Conservation (phyloP, 2,797 vertebrate species). For the Hylomyscus alleni region DNA sequence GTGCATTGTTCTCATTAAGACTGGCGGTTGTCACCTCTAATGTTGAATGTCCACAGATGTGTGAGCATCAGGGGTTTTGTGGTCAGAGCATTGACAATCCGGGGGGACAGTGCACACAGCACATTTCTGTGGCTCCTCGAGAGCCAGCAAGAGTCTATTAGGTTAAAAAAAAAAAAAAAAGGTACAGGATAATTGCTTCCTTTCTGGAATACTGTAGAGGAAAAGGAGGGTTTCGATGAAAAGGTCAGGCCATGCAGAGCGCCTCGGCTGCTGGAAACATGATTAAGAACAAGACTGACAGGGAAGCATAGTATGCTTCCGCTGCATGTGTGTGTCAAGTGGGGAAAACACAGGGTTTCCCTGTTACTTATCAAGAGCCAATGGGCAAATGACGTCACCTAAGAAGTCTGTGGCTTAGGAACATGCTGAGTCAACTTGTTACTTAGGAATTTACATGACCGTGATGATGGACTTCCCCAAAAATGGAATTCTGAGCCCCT, state of each 20-base stretch:
- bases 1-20: neutral
- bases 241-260: neutral
- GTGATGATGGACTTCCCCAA: conserved; percentile 81
- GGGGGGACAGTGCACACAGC: neutral
- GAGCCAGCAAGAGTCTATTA: neutral
- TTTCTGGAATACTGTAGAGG: neutral
- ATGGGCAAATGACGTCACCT: conserved; percentile 78
- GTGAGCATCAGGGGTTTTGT: neutral
- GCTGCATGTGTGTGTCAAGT: conserved; percentile 72
- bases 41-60: conserved; percentile 9
- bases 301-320: conserved; percentile 66
- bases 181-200: neutral
- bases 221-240: neutral
- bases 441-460: conserved; percentile 74
- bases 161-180: neutral
- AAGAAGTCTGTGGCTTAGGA: conserved; percentile 87
- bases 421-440: conserved; percentile 88
- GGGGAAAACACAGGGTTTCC: conserved; percentile 87
- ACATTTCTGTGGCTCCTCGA: neutral
- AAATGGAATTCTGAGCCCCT: conserved; percentile 88
- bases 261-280: neutral
- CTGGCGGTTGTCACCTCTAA: neutral
- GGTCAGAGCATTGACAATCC: neutral
- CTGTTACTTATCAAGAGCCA: conserved; percentile 78
- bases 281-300: conserved; percentile 57